Percentiles rank a stretch among this genome's conserved stretches.
Evolutionary conservation across 2,888 invertebrate species (phyloP).

Genomic region (Nephrotoma flavescens): DNA sequence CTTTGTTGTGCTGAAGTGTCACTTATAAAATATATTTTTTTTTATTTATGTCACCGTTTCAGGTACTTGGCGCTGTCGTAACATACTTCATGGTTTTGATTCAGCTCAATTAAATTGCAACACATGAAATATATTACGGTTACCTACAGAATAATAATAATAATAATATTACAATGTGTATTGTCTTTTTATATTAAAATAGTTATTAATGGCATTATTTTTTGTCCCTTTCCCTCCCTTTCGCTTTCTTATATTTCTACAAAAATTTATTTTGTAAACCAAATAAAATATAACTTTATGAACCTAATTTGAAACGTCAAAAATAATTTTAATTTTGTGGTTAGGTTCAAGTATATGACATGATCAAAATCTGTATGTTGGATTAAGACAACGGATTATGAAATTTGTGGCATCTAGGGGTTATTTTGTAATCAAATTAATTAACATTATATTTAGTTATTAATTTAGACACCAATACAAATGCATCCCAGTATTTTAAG

Average conservation of each 20-base stretch:
- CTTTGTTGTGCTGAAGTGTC: background rate
- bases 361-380: too few species aligned
- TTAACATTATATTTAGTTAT: background rate
- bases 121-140: background rate
- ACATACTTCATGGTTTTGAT: slow-evolving; percentile 88
- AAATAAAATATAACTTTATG: too few species aligned
- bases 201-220: slow-evolving; percentile 2
- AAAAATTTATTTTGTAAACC: too few species aligned
- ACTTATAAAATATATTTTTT: background rate
- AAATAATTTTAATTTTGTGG: too few species aligned
- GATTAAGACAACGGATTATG: too few species aligned
- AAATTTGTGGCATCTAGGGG: too few species aligned
- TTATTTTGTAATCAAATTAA: background rate
- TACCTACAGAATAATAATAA: background rate
- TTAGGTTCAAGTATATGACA: too few species aligned
- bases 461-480: background rate
- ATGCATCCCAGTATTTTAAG: background rate
- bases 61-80: slow-evolving; percentile 78
- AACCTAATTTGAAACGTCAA: too few species aligned
- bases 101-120: slow-evolving; percentile 53
- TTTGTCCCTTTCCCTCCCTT: background rate
- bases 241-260: too few species aligned
- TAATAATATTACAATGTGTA: background rate
- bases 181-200: slow-evolving; percentile 6
- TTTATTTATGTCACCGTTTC: slow-evolving; percentile 17